A percentile compares a stretch with the other conserved stretches of the same genome.
Conservation (phyloP, 2,113 vertebrate species). For the Condylura cristata region DNA sequence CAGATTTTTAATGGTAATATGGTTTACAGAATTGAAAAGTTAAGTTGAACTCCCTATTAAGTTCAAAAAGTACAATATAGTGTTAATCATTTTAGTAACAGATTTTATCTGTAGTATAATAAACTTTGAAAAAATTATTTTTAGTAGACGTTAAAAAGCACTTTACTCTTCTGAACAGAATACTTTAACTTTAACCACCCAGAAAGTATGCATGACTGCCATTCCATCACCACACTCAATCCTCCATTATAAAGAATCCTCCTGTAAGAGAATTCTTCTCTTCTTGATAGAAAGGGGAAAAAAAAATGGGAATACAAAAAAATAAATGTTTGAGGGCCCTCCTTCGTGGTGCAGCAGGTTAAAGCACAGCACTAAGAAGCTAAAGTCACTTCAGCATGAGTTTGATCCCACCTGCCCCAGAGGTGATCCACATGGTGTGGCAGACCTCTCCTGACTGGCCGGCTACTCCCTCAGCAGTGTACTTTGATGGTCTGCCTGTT, state of each 20-base stretch:
- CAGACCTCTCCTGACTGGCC: too few species aligned
- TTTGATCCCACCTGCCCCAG: too few species aligned
- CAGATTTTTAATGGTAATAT: neutral
- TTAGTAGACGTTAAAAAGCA: slow-evolving; percentile 2
- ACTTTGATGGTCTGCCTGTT: too few species aligned
- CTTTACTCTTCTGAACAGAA: slow-evolving; percentile 22
- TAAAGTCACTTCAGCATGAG: too few species aligned
- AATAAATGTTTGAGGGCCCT: too few species aligned
- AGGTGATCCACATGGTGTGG: too few species aligned
- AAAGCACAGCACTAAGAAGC: too few species aligned
- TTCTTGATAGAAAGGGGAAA: neutral
- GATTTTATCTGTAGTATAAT: slow-evolving; percentile 17
- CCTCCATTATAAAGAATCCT: neutral
- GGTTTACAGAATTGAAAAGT: slow-evolving; percentile 31
- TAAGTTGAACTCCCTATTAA: neutral
- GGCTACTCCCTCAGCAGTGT: too few species aligned
- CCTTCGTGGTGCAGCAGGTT: too few species aligned
- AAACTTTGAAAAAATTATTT: neutral
- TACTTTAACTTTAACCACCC: neutral
- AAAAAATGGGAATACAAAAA: neutral
- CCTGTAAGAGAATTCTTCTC: neutral
- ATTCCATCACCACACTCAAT: neutral
- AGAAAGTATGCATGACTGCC: neutral
- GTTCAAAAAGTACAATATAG: slow-evolving; percentile 18
- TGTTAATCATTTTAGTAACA: neutral